Evolutionary conservation across 2,113 vertebrate species (phyloP), one percentile per base, ranked within the genome.

Genomic region (Sorex fumeus): DNA sequence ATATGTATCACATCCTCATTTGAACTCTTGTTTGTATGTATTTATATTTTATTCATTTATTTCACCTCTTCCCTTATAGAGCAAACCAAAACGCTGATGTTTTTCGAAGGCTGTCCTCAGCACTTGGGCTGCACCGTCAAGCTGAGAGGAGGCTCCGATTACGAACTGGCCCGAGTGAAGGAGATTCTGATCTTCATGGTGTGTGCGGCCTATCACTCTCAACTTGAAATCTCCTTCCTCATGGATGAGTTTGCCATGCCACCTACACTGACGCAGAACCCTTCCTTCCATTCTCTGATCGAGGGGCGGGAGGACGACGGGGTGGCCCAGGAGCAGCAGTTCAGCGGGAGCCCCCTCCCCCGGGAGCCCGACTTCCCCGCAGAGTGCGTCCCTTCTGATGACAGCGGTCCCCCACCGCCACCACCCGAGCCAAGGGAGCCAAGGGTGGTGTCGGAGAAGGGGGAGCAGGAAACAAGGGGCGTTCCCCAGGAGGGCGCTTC

Each of bases 191-290:
- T 99, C 95, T 98, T 99, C 94, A 99, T 99, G 99, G 96, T 99
- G 96, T 99, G 98, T 75, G 99, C 99, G 83, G 99, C 99, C 80
- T 99, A 99, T 96, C 99, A 99, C 98, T 99, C 99, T 34, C 99
- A 99, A 96, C 98, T 99, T 75, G 99, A 99, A 97, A 99, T 99
- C 91, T 99, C 99, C n/a, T 99, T 99, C 95, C 99, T 99, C 88
- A 99, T 99, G 99, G 99, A 99, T 78, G 99, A 99, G 92, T 99
- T 99, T 91, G 99, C 99, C 70, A 99, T 99, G 99, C 99, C 99
- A 0, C 99, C 99, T 66, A 98, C 98, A 47, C 94, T 99, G 75
- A 95, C 97, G 18, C 98, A 98, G 91, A 99, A 98, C 87, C 84
- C 97, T 72, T 99, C 99, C 13, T 99, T 99, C 93, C 98, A 98